Base-by-base conservation (phyloP, 30 jellyfish, hydroid and myxozoan species). In the Pelagia noctiluca region DNA sequence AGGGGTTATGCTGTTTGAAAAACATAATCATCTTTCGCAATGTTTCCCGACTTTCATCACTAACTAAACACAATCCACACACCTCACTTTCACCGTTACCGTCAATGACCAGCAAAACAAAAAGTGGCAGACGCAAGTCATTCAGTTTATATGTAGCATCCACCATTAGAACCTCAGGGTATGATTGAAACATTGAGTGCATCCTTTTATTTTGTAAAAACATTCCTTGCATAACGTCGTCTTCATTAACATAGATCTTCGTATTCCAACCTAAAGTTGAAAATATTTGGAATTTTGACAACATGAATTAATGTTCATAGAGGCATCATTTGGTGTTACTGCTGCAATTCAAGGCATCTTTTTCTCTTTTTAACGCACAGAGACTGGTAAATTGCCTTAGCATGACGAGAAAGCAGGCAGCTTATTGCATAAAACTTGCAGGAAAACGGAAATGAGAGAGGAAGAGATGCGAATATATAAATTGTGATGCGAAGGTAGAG, bases 111-210 rank as follows among this genome's bases (percentile, higher is more conserved):
- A 83, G 52, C 47, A 78, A 22, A 29, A 78, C 31, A 78, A 11
- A 78, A n/a, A 78, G 66, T 1, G 89, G 82, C 3, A 78, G 50
- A 12, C 75, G 60, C 13, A 82, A 63, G 28, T 82, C 75, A 36
- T 38, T 67, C 78, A 82, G 72, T 37, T 60, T 50, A 47, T 82
- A 70, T 52, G 93, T 82, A n/a, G 93, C 93, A 54, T 82, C 88
- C 10, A 81, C 77, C 33, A 82, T 35, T 42, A 82, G 31, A 22
- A 82, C 47, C 48, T 69, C 88, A 30, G 88, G 88, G 49, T 26
- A 82, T 19, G 80, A 29, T 30, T 70, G 78, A 34, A 31, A 68
- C 47, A 60, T 49, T 10, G 37, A 25, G 11, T 18, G 54, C 91
- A 81, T 81, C 48, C 38, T 26, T 1, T 62, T 23, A 47, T 81